phyloP scores from a whole-genome alignment of 2,888 invertebrate genomes.

The Tetranychus piercei region DNA sequence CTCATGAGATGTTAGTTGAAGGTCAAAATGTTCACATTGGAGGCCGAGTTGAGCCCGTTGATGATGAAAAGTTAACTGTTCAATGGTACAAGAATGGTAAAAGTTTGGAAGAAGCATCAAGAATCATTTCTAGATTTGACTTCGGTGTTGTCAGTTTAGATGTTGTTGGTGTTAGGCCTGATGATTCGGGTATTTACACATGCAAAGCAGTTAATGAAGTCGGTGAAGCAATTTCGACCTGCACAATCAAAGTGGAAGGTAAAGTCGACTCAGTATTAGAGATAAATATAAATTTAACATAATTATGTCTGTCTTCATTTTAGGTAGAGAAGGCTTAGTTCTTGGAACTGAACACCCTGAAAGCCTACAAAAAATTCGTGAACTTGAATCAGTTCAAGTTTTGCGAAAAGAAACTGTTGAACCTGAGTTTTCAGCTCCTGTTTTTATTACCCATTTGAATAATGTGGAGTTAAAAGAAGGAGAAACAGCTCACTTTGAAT shows the following conservation, averaged over 20 bases:
- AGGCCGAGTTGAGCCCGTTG: conserved; percentile 63
- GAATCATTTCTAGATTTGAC: conserved; percentile 89
- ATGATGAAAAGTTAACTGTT: conserved; percentile 58
- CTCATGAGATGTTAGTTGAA: conserved; percentile 51
- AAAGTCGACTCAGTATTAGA: conserved; percentile 36
- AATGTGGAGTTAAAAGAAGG: conserved; percentile 57
- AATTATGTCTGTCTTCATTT: conserved; percentile 7
- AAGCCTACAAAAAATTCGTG: conserved; percentile 64
- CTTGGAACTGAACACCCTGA: conserved; percentile 75
- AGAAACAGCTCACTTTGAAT: conserved; percentile 92
- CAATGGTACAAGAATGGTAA: conserved; percentile 92
- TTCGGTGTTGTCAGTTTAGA: conserved; percentile 98
- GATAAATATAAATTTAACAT: neutral
- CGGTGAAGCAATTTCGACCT: conserved; percentile 73
- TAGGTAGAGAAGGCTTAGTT: conserved; percentile 40
- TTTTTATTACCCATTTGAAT: conserved; percentile 62
- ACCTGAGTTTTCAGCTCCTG: conserved; percentile 51
- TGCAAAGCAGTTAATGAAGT: conserved; percentile 72
- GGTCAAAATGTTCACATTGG: conserved; percentile 82
- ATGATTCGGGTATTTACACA: conserved; percentile 80
- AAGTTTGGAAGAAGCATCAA: conserved; percentile 75
- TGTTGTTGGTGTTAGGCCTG: conserved; percentile 65
- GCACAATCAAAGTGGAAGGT: conserved; percentile 63
- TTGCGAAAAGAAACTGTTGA: conserved; percentile 44
- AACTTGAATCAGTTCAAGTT: conserved; percentile 63